These are phyloP conservation scores for Sebastes reedi DNA, from an alignment of 2,797 vertebrate genomes.

Conservation along the genomic window DNA sequence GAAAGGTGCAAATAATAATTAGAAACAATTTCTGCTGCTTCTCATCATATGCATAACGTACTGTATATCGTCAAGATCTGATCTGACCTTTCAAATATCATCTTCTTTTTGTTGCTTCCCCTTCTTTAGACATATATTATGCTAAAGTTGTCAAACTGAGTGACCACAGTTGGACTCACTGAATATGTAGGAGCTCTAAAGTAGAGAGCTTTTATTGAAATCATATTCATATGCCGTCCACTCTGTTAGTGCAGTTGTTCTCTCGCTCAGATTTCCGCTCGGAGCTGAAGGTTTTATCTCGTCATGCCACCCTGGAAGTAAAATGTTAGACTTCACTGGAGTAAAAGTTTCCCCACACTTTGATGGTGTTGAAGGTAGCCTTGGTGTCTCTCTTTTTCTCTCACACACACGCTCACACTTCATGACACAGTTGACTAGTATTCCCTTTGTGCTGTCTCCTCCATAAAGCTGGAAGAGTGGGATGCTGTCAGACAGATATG, in stretches of 20 bases:
- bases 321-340: constrained; percentile 49
- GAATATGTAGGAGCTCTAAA: constrained; percentile 48
- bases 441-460: constrained; percentile 49
- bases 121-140: constrained; percentile 14
- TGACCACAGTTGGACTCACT: constrained; percentile 11
- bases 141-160: constrained; percentile 24
- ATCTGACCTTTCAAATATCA: neutral
- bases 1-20: neutral
- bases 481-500: constrained; percentile 50
- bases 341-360: constrained; percentile 54
- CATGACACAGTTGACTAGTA: constrained; percentile 53
- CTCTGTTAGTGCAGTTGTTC: constrained; percentile 47
- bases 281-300: constrained; percentile 62
- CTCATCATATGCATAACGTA: neutral
- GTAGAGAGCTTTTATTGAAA: constrained; percentile 40
- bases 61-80: neutral
- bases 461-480: constrained; percentile 24
- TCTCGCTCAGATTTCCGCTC: constrained; percentile 37
- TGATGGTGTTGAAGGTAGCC: constrained; percentile 36
- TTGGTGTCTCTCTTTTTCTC: constrained; percentile 1
- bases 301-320: constrained; percentile 48
- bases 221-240: constrained; percentile 44
- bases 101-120: neutral
- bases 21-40: neutral
- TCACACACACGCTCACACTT: constrained; percentile 8